A percentile compares a stretch with the other conserved stretches of the same genome.
Evolutionary conservation across 2,888 invertebrate genomes (phyloP).

Genomic region (Oxystoma pomonae): DNA sequence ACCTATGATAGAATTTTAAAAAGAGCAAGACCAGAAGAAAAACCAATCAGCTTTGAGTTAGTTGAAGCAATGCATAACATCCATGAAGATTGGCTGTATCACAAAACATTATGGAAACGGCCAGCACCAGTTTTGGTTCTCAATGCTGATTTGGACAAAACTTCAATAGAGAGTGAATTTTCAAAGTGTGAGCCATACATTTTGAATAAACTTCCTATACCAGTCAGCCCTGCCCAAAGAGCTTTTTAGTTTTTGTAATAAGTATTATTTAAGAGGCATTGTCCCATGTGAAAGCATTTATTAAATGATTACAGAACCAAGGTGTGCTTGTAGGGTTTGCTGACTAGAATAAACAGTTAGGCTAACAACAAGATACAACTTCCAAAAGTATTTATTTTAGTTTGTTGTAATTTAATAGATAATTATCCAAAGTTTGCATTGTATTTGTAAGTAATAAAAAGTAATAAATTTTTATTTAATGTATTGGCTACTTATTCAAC

Average conservation of each 20-base stretch:
- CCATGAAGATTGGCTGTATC: slow-evolving; percentile 67
- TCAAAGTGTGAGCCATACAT: slow-evolving; percentile 40
- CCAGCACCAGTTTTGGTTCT: slow-evolving; percentile 59
- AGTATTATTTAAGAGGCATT: too few species aligned
- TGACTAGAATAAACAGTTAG: too few species aligned
- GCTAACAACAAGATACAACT: too few species aligned
- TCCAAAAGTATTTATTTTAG: too few species aligned
- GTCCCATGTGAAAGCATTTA: too few species aligned
- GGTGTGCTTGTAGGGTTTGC: too few species aligned
- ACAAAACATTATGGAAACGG: slow-evolving; percentile 55
- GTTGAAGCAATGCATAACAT: slow-evolving; percentile 64
- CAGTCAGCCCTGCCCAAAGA: background rate
- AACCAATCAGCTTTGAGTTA: slow-evolving; percentile 66
- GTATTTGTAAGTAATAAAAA: too few species aligned
- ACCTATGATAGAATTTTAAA: slow-evolving; percentile 66
- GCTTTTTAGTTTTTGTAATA: background rate
- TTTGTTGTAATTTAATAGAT: too few species aligned
- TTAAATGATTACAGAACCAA: too few species aligned
- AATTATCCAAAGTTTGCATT: too few species aligned
- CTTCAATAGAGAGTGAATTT: slow-evolving; percentile 42
- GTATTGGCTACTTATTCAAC: too few species aligned
- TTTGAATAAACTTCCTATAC: slow-evolving; percentile 27
- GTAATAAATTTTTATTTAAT: too few species aligned
- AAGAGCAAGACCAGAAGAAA: slow-evolving; percentile 69
- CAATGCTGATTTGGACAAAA: slow-evolving; percentile 44